Conservation (phyloP, 2,797 vertebrate genomes). For the Anniella stebbinsi region DNA sequence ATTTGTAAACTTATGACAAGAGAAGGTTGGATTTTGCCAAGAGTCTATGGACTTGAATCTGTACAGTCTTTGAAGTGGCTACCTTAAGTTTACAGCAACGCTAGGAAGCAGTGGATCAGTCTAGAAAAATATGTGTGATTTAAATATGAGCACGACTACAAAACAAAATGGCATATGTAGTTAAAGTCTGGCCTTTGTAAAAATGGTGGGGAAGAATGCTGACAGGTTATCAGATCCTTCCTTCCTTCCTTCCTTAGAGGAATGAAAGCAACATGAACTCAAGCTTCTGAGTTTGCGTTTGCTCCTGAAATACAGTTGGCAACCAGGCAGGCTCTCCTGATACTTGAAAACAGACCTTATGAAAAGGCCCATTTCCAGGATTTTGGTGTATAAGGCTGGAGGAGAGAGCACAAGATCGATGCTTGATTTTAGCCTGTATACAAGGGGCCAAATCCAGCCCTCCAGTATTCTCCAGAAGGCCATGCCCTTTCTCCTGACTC, state of each 20-base stretch:
- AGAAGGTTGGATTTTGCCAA: background rate
- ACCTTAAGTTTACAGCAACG: too few species aligned
- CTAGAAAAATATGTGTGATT: background rate
- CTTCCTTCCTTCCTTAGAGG: background rate
- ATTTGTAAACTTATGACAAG: background rate
- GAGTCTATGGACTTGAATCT: background rate
- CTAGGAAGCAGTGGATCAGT: background rate
- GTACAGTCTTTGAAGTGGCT: background rate
- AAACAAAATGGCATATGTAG: background rate
- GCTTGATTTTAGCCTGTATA: background rate
- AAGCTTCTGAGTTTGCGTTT: background rate
- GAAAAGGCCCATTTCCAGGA: background rate
- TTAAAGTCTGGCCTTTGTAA: background rate
- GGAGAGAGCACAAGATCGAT: background rate
- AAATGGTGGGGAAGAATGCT: background rate
- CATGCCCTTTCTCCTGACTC: too few species aligned
- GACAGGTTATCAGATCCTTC: background rate
- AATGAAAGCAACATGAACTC: background rate
- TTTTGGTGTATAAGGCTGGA: background rate
- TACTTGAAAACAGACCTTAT: background rate
- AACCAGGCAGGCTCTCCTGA: background rate
- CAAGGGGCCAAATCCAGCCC: too few species aligned
- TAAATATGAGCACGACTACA: background rate
- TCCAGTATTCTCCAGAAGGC: too few species aligned
- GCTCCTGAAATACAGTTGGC: background rate